Base-by-base conservation (phyloP, 2,888 invertebrate genomes). In the Linyphia triangularis region DNA sequence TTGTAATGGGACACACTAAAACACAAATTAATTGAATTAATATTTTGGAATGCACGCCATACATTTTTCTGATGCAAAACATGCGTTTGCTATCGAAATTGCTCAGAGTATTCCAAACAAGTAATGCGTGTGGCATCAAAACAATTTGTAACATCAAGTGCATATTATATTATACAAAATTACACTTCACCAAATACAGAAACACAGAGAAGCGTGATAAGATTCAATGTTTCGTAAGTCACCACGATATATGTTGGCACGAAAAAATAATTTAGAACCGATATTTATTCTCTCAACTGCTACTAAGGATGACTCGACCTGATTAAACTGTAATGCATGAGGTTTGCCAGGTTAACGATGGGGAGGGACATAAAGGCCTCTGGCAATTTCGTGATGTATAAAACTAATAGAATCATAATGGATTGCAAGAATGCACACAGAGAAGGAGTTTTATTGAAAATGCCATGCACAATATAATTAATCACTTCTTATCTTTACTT, bases 391-490 rank as follows among this genome's bases (percentile, higher is more conserved):
- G 85, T 85, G 85, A 67, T 70, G 78, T 43, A 79, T 85, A 85
- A 70, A 85, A 79, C 85, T 78, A 85, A 85, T 85, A 78, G 85
- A 85, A 78, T 85, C 85, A 79, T 85, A 85, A 85, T 85, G 63
- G 78, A 85, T 85, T 78, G 78, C 85, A 72, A 51, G 78, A 78
- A 78, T 85, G 78, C 78, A 78, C 63, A 78, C 78, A 78, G 30
- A 51, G 85, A 85, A 85, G 78, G 85, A 85, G 85, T 85, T 85
- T 85, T 85, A 85, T 85, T 85, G 85, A 85, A 85, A 85, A 79
- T 78, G 85, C 78, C 85, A 79, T 40, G 77, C 85, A 85, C 78
- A 78, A 63, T 37, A 70, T 72, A 85, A 85, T 85, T 85, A 85
- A 85, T 85, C 85, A 85, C 63, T 43, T 59, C 78, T 85, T 85